Base-by-base conservation (phyloP, 2,797 vertebrate species). In the Acanthurus leucopareius region DNA sequence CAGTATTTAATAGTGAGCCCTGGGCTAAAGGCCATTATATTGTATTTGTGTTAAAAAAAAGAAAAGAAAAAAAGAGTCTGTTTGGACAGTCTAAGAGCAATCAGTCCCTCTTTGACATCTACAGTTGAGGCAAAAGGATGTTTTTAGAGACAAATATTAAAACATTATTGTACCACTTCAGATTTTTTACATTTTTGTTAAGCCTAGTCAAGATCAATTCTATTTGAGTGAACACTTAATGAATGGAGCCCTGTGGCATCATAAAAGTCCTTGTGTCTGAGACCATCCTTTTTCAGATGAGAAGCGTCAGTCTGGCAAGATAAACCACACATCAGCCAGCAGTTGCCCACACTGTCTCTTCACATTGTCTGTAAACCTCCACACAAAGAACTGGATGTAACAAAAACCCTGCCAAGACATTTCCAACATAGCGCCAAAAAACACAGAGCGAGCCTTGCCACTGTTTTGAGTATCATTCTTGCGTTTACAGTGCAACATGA, bases 1-100 rank as follows among this genome's bases (percentile, higher is more conserved):
- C 25, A 38, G 47, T 63, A 78, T 82, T 85, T 72, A 75, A 83
- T 80, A 71, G 61, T 73, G 61, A 83, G 49, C 58, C 49, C 61
- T 62, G 40, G 65, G 76, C 63, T 89, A 65, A 85, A 62, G 51
- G 60, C 56, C 49, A 58, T 83, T 71, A 63, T 51, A 51, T 11
- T 49, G 47, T 51, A 66, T 44, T 53, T 49, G 51, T 67, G 25
- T 25, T 25, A 25, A 25, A 25, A 25, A 25, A 25, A 25, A 25
- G 25, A 25, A 25, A 25, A 25, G 25, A 7, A 74, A 60, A 75
- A 69, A 22, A 65, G 76, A 22, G 52, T 38, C 17, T 54, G 56
- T 77, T 81, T 82, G 20, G 63, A 72, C 49, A 71, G 53, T 67
- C 68, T 54, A 35, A 78, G 47, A 76, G 51, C 57, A 60, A 47